Evolutionary conservation across 2,797 vertebrate genomes (phyloP), one percentile per base, ranked within the genome.

Genomic region (Micromesistius poutassou): DNA sequence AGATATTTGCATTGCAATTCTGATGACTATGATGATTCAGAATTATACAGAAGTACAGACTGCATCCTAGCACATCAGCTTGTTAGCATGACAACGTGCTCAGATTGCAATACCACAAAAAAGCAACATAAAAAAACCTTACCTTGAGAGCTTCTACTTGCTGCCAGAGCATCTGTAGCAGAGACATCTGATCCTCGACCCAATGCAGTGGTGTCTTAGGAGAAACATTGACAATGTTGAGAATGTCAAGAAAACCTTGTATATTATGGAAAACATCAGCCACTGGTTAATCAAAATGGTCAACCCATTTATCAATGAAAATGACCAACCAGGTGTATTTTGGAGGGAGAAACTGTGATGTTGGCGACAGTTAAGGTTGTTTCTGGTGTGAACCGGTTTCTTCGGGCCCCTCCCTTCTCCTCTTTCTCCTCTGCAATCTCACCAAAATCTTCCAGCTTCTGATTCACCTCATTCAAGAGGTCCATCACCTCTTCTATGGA

Each of bases 141-240:
- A 99, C 98, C 96, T 98, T 99, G 80, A 99, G 95, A 19, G 96
- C 96, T 89, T 99, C 96, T 73, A 99, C 95, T 92, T 98, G 96
- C 84, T 98, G 96, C 90, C 96, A 98, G 71, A 99, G 94, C 93
- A 96, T 96, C 85, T 98, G 96, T 77, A 99, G 92, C 74, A 99
- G 88, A 82, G 88, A 95, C 91, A 96, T 99, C 83, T 99, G 97
- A 92, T 99, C 97, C 89, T 99, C 98, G 70, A 95, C 96, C 98
- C 98, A 99, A 76, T 94, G 96, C 89, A 97, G 97, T 22, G 96
- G 96, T 0, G 94, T 97, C 93, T 96, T 98, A 0, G 97, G 96
- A 87, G 97, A 96, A 91, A 97, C 96, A 75, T 14, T 80, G 71
- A 3, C 7, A 74, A 25, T 25, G 42, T 14, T 80, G 71, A 3